Percentiles rank a stretch among this genome's conserved stretches.
Conservation (phyloP, 92 coral and sea anemone species). For the Palythoa grandiflora region DNA sequence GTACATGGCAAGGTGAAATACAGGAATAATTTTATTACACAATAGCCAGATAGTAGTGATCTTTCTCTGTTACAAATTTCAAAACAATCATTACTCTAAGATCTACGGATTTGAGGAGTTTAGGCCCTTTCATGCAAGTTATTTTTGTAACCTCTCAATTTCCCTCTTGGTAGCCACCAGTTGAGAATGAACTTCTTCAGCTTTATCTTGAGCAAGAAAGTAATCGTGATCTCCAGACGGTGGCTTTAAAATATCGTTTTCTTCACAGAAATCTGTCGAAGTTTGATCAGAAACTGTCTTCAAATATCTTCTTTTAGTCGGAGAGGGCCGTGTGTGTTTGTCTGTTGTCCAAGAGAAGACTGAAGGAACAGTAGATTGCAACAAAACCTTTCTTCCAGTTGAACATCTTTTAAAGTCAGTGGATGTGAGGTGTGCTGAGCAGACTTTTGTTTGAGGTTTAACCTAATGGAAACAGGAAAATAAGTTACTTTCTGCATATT, state of each 20-base stretch:
- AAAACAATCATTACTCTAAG: conserved; percentile 36
- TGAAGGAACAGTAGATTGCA: not conserved
- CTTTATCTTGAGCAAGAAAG: not conserved
- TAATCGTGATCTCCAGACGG: not conserved
- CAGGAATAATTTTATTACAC: conserved; percentile 34
- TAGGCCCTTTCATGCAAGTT: conserved; percentile 27
- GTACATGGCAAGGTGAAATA: conserved; percentile 33
- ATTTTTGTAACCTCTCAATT: not conserved
- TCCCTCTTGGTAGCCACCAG: no score
- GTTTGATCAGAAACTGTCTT: conserved; percentile 9
- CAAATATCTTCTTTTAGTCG: conserved; percentile 13
- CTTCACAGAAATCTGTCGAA: not conserved
- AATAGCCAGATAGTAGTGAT: conserved; percentile 50
- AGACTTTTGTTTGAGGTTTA: not conserved
- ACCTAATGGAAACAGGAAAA: not conserved
- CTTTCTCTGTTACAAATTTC: conserved; percentile 34
- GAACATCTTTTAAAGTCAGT: not conserved
- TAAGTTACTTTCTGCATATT: not conserved
- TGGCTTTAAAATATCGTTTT: not conserved
- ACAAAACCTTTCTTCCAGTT: not conserved
- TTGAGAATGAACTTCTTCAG: not conserved
- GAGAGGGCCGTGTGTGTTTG: conserved; percentile 19
- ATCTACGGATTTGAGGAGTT: conserved; percentile 4
- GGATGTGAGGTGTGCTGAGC: not conserved
- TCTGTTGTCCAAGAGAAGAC: conserved; percentile 10